These are phyloP conservation scores for Apostichopus californicus DNA, from an alignment of 35 echinoderm and acorn worm genomes.

Conservation along the genomic window DNA sequence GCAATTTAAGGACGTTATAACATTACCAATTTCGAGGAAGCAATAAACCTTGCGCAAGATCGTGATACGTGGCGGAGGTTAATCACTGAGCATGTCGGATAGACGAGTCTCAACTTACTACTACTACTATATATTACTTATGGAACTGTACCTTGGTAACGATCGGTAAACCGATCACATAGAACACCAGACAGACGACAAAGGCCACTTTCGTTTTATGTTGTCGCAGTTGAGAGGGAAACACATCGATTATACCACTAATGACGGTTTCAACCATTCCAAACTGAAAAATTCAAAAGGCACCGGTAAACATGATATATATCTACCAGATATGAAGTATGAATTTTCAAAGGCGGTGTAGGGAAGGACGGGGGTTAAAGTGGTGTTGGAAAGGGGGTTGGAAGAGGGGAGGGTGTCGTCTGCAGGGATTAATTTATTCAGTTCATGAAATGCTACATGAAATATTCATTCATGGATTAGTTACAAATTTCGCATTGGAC, in stretches of 20 bases:
- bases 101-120: too few species aligned
- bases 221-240: conserved; percentile 64
- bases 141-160: conserved; percentile 60
- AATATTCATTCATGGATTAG: too few species aligned
- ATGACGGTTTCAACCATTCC: conserved; percentile 89
- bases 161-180: conserved; percentile 76
- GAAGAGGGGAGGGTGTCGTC: too few species aligned
- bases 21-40: too few species aligned
- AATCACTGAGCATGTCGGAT: too few species aligned
- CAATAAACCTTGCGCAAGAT: too few species aligned
- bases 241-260: conserved; percentile 73
- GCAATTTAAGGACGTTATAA: too few species aligned
- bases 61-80: too few species aligned
- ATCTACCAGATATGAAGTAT: neutral
- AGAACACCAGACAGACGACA: conserved; percentile 67
- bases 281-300: conserved; percentile 71
- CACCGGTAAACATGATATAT: neutral
- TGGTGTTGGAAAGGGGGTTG: neutral
- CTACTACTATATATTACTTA: too few species aligned
- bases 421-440: too few species aligned
- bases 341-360: neutral
- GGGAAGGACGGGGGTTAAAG: neutral
- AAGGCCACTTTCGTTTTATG: conserved; percentile 59
- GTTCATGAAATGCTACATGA: too few species aligned
- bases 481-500: too few species aligned